Percentiles rank a stretch among this genome's conserved stretches.
Conservation (phyloP, 2,113 vertebrate species). For the Ascaphus truei region DNA sequence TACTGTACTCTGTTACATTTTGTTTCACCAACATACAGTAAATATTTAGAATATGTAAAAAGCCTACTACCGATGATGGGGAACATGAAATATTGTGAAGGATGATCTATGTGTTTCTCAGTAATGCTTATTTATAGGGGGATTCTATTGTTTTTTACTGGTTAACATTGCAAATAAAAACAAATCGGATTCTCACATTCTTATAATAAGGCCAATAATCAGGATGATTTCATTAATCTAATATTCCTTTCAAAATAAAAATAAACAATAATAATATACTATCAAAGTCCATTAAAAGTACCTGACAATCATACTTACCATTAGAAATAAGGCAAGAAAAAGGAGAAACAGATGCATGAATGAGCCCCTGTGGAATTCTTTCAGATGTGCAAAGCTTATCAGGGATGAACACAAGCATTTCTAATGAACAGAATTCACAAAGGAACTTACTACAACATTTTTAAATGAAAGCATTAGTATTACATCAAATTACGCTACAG, state of each 20-base stretch:
- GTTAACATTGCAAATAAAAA: no score
- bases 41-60: no score
- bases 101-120: no score
- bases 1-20: no score
- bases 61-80: no score
- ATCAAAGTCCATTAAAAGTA: not conserved
- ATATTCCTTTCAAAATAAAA: not conserved
- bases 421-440: slow-evolving; percentile 16
- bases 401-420: not conserved
- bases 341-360: not conserved
- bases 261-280: not conserved
- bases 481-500: slow-evolving; percentile 17
- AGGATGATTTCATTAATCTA: no score
- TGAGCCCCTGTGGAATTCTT: not conserved
- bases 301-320: not conserved
- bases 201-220: no score
- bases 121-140: no score
- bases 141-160: no score
- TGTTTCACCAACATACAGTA: no score
- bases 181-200: no score
- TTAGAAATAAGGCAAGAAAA: slow-evolving; percentile 1
- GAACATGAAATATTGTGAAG: no score
- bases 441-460: slow-evolving; percentile 9
- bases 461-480: slow-evolving; percentile 13
- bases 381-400: slow-evolving; percentile 1